Conservation (phyloP, 2,888 invertebrate species). For the Coelopa pilipes region DNA sequence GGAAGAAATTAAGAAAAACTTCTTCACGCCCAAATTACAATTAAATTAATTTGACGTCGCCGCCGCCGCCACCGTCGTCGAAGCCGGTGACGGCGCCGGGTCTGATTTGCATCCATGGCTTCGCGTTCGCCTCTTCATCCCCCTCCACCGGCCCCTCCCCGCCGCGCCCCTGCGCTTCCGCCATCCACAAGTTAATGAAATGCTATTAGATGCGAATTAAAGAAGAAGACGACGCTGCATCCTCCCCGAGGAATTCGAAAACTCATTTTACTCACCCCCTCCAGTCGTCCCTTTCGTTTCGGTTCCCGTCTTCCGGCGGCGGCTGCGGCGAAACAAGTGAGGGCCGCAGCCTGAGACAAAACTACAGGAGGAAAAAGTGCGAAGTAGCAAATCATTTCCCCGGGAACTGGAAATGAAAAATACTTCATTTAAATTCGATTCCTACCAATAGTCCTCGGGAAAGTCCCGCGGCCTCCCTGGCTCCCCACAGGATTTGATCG, state of each 20-base stretch:
- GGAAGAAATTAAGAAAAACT: conserved; percentile 54
- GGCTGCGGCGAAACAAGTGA: too few species aligned
- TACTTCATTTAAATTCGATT: conserved; percentile 45
- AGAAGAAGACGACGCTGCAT: neutral
- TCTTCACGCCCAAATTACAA: conserved; percentile 47
- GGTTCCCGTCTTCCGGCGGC: too few species aligned
- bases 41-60: conserved; percentile 63
- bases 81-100: conserved; percentile 46
- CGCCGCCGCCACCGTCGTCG: too few species aligned
- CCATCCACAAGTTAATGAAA: conserved; percentile 39
- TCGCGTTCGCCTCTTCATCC: neutral
- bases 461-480: too few species aligned
- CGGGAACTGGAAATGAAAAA: conserved; percentile 46
- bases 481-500: too few species aligned
- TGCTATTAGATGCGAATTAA: conserved; percentile 43
- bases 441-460: conserved; percentile 13
- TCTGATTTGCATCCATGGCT: conserved; percentile 23
- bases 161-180: neutral
- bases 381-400: conserved; percentile 61
- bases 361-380: conserved; percentile 37
- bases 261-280: neutral
- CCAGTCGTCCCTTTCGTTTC: too few species aligned
- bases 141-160: neutral
- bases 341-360: conserved; percentile 2
- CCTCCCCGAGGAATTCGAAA: conserved; percentile 7